Percentiles rank a stretch among this genome's conserved stretches.
Evolutionary conservation across 2,797 vertebrate species (phyloP).

Genomic region (Sebastes minor): DNA sequence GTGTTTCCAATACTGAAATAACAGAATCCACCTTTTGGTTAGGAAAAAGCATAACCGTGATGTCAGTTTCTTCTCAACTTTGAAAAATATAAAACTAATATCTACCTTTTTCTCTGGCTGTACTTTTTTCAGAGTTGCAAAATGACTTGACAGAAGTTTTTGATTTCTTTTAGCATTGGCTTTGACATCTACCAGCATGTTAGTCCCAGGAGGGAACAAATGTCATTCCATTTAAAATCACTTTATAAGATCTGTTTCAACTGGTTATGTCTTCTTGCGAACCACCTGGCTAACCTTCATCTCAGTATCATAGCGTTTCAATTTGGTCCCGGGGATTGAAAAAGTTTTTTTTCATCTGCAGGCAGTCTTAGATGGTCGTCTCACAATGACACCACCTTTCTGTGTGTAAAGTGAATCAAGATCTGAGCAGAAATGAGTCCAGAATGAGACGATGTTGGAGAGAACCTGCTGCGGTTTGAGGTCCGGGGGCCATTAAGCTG

Average conservation of each 20-base stretch:
- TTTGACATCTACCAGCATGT: conserved; percentile 34
- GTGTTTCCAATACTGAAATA: neutral
- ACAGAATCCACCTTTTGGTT: neutral
- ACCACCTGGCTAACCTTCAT: conserved; percentile 59
- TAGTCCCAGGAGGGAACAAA: conserved; percentile 26
- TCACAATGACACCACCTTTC: conserved; percentile 25
- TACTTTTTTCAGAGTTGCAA: conserved; percentile 8
- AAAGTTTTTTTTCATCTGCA: conserved; percentile 52
- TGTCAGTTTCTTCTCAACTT: conserved; percentile 11
- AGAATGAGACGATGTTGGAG: conserved; percentile 34
- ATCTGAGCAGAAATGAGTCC: conserved; percentile 37
- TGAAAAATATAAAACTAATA: conserved; percentile 2
- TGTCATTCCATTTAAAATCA: conserved; percentile 58
- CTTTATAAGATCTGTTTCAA: conserved; percentile 42
- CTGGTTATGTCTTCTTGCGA: conserved; percentile 45
- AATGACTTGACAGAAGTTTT: conserved; percentile 21
- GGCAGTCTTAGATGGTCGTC: conserved; percentile 36
- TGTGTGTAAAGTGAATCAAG: conserved; percentile 38
- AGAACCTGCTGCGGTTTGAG: conserved; percentile 18
- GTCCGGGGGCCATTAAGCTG: conserved; percentile 9
- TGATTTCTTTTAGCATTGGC: conserved; percentile 27
- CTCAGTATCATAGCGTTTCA: conserved; percentile 63
- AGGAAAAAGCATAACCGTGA: neutral
- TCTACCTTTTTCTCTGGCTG: neutral
- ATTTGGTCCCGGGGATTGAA: conserved; percentile 61